Evolutionary conservation across 1,140 invertebrate genomes (phyloP), one percentile per base, ranked within the genome.

Genomic region (Plectus sambesii): DNA sequence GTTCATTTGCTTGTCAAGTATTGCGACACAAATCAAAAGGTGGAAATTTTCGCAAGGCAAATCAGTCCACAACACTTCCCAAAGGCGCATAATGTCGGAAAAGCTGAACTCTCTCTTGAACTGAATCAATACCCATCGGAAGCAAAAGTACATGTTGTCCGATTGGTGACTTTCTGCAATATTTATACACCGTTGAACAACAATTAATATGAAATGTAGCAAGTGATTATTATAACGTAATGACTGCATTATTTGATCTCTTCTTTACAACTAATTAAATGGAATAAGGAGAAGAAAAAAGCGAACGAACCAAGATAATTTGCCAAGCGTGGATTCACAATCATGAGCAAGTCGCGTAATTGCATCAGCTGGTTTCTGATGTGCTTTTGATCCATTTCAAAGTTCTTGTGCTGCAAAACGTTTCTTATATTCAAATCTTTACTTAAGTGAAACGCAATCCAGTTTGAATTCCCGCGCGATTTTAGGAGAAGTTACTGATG

Each of bases 91-190:
- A 2, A 74, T 74, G 53, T 78, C 74, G 36, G 70, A 59, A 52
- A 77, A 77, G n/a, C 47, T 72, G 46, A 80, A 79, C 61, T 80
- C 79, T 51, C 79, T 62, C 59, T 81, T 81, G 60, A 80, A 80
- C 24, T 73, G 63, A 20, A 81, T 78, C 3, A 80, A 63, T 36
- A 80, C 69, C 79, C 79, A 81, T 15, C 93, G 82, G 73, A 99
- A 99, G 71, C 88, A 96, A 72, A 99, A 98, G 69, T 90, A 97
- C 83, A 98, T 88, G 69, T 97, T 96, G 2, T 82, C 84, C 2
- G 90, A 93, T 52, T 97, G 89, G 62, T 94, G 84, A 22, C 77
- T 79, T 53, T 85, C 82, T 63, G 41, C 40, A 60, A 56, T n/a
- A n/a, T n/a, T n/a, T n/a, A n/a, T n/a, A n/a, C n/a, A 39, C 26